Base-by-base conservation (phyloP, 2,888 invertebrate genomes). In the Phalera bucephala region DNA sequence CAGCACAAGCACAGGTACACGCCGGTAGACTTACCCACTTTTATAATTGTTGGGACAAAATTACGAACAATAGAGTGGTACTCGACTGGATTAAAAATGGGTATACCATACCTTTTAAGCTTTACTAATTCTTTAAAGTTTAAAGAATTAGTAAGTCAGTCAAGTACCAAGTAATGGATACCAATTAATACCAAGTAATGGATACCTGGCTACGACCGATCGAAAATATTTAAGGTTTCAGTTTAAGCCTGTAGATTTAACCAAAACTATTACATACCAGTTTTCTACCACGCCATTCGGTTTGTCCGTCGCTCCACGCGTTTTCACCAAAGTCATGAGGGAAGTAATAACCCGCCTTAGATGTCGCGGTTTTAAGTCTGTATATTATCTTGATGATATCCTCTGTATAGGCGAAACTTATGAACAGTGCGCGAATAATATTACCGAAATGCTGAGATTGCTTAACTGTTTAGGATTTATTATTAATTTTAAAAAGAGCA, bases 271-370 rank as follows among this genome's bases (percentile, higher is more conserved):
- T 19, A 33, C 14, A 2, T 45, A 44, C 10, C 36, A 58, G 29
- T 51, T 52, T 23, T 41, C 13, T 0, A 41, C 53, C 1, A 27
- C 47, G 29, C 42, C 48, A 0, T 57, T 42, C 19, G 49, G 50
- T 3, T 19, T 58, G 1, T 45, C 30, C 0, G 12, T 34, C 1
- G 55, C 55, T 3, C 55, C 50, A 4, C 26, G 43, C 10, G 31
- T 28, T 1, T 52, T 52, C 28, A 49, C 43, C 0, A 54, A 51
- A 31, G 33, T 51, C 0, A 42, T 52, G 40, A 44, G 34, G 36
- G 45, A 37, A 5, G 43, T 47, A 0, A 21, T 47, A 6, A 19
- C 21, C 3, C 32, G 36, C 14, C 20, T 51, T 3, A 33, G 51
- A 26, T 12, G 11, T 3, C 15, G 12, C n/a, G 50, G 50, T 4